These are phyloP conservation scores for Drosophila willistoni DNA, from an alignment of 1,140 invertebrate species.

Conservation along the genomic window DNA sequence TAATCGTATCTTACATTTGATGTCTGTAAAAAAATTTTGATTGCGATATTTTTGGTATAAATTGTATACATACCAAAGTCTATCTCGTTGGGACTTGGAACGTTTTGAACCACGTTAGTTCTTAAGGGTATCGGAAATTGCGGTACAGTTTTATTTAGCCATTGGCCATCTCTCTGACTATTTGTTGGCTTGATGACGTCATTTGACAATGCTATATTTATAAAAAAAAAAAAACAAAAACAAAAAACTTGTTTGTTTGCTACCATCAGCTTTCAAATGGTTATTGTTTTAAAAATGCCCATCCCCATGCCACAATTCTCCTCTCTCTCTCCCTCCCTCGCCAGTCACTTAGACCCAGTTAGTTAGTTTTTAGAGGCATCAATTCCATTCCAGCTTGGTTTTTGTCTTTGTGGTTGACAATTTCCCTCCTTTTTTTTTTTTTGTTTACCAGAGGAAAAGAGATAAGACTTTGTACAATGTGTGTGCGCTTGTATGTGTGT, in stretches of 20 bases:
- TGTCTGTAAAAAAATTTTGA: too few species aligned
- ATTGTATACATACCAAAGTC: too few species aligned
- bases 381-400: neutral
- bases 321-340: neutral
- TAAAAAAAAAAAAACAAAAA: constrained; percentile 35
- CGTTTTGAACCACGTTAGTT: neutral
- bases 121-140: neutral
- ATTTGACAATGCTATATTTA: constrained; percentile 50
- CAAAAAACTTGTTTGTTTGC: constrained; percentile 62
- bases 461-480: constrained; percentile 45
- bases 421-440: constrained; percentile 31
- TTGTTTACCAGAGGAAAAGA: constrained; percentile 34
- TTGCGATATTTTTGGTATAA: too few species aligned
- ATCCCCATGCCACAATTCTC: constrained; percentile 14
- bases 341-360: neutral
- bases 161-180: neutral
- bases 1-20: too few species aligned
- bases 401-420: constrained; percentile 5
- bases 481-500: neutral
- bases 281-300: constrained; percentile 55
- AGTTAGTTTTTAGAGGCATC: neutral
- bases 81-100: neutral
- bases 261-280: constrained; percentile 34
- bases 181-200: constrained; percentile 60
- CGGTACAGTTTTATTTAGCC: neutral